Evolutionary conservation across 2,797 vertebrate species (phyloP).

Genomic region (Syngnathus rostellatus): DNA sequence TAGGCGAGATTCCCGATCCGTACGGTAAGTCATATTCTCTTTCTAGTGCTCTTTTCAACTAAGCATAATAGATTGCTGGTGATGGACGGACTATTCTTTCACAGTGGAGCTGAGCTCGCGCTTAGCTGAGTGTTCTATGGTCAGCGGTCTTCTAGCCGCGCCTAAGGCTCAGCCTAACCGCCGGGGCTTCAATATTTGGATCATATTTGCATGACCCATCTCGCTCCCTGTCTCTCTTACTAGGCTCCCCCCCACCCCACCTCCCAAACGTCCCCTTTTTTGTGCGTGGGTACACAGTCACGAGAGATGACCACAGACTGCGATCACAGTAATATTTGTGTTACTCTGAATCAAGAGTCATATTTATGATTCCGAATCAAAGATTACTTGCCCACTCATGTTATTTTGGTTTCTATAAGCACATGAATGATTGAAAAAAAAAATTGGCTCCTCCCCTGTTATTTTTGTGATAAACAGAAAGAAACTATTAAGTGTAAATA

Average conservation of each 20-base stretch:
- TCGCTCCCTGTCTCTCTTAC: not conserved
- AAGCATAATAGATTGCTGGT: not conserved
- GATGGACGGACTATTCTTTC: not conserved
- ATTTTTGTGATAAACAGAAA: not conserved
- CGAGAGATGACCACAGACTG: too few species aligned
- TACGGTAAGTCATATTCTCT: not conserved
- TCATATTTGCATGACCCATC: constrained; percentile 64
- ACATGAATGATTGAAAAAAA: not conserved
- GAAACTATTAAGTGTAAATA: too few species aligned
- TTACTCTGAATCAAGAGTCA: not conserved
- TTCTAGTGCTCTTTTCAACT: not conserved
- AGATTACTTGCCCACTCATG: not conserved
- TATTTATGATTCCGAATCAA: not conserved
- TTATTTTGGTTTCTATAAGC: not conserved
- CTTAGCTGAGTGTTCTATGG: not conserved
- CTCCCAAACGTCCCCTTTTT: not conserved
- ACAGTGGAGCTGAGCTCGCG: not conserved
- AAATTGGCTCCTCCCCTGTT: not conserved
- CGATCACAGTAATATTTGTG: too few species aligned
- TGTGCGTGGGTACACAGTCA: not conserved
- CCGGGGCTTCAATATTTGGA: constrained; percentile 58
- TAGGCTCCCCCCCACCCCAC: not conserved
- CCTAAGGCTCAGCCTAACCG: constrained; percentile 31
- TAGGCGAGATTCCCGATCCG: not conserved
- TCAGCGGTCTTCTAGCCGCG: constrained; percentile 31